phyloP scores from a whole-genome alignment of 2,888 invertebrate species.

The Hemaris fuciformis region DNA sequence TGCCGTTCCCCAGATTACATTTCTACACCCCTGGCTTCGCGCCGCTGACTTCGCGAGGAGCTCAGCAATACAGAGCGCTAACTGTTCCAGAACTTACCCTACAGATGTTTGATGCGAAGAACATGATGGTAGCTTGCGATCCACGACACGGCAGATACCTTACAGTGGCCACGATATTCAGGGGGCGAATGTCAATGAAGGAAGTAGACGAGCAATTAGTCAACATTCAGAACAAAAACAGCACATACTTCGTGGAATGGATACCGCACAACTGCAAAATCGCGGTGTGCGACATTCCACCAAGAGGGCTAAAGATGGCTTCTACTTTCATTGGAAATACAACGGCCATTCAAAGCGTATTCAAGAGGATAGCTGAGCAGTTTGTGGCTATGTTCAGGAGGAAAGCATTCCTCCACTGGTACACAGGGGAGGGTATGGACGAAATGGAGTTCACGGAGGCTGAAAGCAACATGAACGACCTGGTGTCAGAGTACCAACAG shows the following conservation, averaged over 20 bases:
- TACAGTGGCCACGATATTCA: slow-evolving; percentile 94
- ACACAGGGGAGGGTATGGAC: slow-evolving; percentile 95
- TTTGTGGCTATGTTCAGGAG: slow-evolving; percentile 96
- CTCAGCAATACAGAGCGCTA: slow-evolving; percentile 93
- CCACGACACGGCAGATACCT: slow-evolving; percentile 94
- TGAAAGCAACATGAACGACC: slow-evolving; percentile 91
- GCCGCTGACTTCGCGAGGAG: slow-evolving; percentile 89
- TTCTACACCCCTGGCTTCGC: slow-evolving; percentile 83
- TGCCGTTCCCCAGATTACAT: slow-evolving; percentile 85
- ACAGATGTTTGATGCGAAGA: slow-evolving; percentile 85
- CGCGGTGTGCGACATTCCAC: slow-evolving; percentile 91
- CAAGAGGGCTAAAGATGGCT: slow-evolving; percentile 89
- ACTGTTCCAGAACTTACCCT: slow-evolving; percentile 93
- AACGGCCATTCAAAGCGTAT: slow-evolving; percentile 92
- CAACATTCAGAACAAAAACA: slow-evolving; percentile 89
- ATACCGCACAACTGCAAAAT: slow-evolving; percentile 90
- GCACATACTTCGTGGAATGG: slow-evolving; percentile 90
- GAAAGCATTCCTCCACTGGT: slow-evolving; percentile 98
- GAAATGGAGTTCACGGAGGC: slow-evolving; percentile 96
- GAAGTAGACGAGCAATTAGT: slow-evolving; percentile 92
- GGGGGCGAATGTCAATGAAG: slow-evolving; percentile 96
- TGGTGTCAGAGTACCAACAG: slow-evolving; percentile 88
- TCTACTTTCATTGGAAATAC: slow-evolving; percentile 94
- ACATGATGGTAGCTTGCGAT: slow-evolving; percentile 95
- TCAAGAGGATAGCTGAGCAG: slow-evolving; percentile 92